These are phyloP conservation scores for Bergia puertoricense DNA, from an alignment of 92 coral and sea anemone genomes.

Conservation along the genomic window DNA sequence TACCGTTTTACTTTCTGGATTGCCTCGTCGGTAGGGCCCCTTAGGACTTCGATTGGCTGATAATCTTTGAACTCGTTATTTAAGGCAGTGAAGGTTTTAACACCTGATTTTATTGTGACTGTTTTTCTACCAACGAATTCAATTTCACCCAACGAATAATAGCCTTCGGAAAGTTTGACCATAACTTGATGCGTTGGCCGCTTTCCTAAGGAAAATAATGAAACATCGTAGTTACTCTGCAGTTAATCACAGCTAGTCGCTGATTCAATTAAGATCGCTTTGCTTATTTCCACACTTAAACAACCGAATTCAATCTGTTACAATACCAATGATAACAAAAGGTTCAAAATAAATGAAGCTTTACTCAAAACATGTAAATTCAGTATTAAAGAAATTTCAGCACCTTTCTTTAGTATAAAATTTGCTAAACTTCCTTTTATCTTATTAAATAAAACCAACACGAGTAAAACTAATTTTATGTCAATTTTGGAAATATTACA, in stretches of 20 bases:
- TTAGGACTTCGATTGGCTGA: slow-evolving; percentile 22
- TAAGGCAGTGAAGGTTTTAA: not conserved
- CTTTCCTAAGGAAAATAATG: not conserved
- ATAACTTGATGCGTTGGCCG: slow-evolving; percentile 2
- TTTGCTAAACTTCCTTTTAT: too few relatives aligned
- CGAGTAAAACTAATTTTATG: not conserved
- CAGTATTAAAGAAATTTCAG: not conserved
- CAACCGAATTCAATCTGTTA: too few relatives aligned
- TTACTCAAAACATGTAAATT: not conserved
- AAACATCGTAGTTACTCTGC: not conserved
- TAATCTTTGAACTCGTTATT: slow-evolving; percentile 10
- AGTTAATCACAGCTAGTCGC: not conserved
- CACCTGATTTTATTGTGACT: not conserved
- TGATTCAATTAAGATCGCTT: too few relatives aligned
- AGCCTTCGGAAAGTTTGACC: not conserved
- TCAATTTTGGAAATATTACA: too few relatives aligned
- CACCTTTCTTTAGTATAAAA: too few relatives aligned
- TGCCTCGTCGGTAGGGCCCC: slow-evolving; percentile 7
- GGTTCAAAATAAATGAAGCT: not conserved
- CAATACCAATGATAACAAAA: too few relatives aligned
- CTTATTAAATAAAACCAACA: too few relatives aligned
- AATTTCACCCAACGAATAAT: not conserved
- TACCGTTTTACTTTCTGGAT: not conserved
- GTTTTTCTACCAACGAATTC: slow-evolving; percentile 4
- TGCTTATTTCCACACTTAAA: too few relatives aligned